Evolutionary conservation across 2,113 vertebrate genomes (phyloP).

Genomic region (Amphiprion percula): DNA sequence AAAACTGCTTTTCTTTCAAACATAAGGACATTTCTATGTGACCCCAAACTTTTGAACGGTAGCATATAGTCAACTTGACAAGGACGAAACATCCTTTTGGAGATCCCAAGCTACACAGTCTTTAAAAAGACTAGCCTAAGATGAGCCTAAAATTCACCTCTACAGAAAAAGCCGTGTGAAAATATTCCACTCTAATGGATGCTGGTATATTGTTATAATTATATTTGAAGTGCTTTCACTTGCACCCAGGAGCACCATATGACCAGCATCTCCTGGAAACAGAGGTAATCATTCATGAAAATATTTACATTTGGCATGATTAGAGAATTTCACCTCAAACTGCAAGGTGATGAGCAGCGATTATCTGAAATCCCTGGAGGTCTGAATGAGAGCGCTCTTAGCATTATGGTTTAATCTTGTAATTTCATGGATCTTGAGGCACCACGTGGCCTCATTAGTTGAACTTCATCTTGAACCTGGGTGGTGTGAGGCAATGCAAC

Average conservation of each 20-base stretch:
- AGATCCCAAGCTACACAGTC: not conserved
- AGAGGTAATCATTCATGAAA: not conserved
- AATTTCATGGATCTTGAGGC: conserved; percentile 14
- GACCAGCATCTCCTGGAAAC: not conserved
- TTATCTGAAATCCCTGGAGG: conserved; percentile 6
- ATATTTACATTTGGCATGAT: not conserved
- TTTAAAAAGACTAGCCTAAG: not conserved
- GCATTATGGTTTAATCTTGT: not conserved
- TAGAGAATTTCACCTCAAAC: not conserved
- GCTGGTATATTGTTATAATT: not conserved
- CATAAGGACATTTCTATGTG: too few species aligned
- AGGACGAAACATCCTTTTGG: not conserved
- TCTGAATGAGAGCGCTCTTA: conserved; percentile 10
- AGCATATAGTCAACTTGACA: not conserved
- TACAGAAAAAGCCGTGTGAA: not conserved
- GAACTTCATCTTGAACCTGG: conserved; percentile 1
- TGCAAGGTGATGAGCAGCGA: conserved; percentile 16
- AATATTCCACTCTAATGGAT: too few species aligned
- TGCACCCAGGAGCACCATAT: too few species aligned
- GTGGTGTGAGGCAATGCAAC: not conserved
- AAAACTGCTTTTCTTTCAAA: too few species aligned
- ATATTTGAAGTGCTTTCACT: not conserved
- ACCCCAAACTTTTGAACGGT: too few species aligned
- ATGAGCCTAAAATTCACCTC: not conserved
- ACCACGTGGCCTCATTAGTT: not conserved